These are phyloP conservation scores for Rhadinocentrus ornatus DNA, from an alignment of 2,797 vertebrate species.

Conservation along the genomic window DNA sequence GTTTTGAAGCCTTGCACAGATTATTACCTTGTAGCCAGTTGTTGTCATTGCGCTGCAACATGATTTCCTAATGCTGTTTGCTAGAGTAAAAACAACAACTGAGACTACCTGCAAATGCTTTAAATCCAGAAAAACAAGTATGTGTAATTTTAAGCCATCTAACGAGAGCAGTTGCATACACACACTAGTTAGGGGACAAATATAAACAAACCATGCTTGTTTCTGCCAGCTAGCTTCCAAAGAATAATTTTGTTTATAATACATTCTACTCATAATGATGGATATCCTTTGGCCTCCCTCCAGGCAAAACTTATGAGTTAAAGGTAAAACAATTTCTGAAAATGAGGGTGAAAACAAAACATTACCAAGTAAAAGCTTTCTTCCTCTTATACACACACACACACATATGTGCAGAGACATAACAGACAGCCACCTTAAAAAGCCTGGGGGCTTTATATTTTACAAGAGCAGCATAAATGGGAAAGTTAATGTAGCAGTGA, in stretches of 20 bases:
- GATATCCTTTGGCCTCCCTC: slow-evolving; percentile 66
- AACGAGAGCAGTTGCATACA: slow-evolving; percentile 28
- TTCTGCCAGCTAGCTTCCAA: slow-evolving; percentile 18
- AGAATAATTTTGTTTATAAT: slow-evolving; percentile 58
- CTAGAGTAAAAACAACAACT: slow-evolving; percentile 24
- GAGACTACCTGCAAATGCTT: slow-evolving; percentile 42
- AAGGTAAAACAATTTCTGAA: slow-evolving; percentile 76
- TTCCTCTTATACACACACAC: slow-evolving; percentile 24
- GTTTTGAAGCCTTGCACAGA: slow-evolving; percentile 42
- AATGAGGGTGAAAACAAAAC: slow-evolving; percentile 70
- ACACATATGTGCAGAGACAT: slow-evolving; percentile 33
- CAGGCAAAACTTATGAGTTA: slow-evolving; percentile 65
- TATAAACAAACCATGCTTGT: slow-evolving; percentile 19
- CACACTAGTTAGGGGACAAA: slow-evolving; percentile 2
- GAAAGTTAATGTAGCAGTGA: slow-evolving; percentile 96
- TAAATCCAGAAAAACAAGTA: slow-evolving; percentile 6
- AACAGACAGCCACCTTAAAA: slow-evolving; percentile 76
- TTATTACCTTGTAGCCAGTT: slow-evolving; percentile 41
- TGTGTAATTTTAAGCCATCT: slow-evolving; percentile 4
- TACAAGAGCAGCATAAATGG: slow-evolving; percentile 89
- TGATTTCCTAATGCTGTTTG: slow-evolving; percentile 30
- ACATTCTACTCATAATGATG: slow-evolving; percentile 58
- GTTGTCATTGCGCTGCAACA: slow-evolving; percentile 27
- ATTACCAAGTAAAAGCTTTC: slow-evolving; percentile 53
- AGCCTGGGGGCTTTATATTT: slow-evolving; percentile 88